phyloP scores from a whole-genome alignment of 2,888 invertebrate genomes.

The Megaustenia siamemsis region DNA sequence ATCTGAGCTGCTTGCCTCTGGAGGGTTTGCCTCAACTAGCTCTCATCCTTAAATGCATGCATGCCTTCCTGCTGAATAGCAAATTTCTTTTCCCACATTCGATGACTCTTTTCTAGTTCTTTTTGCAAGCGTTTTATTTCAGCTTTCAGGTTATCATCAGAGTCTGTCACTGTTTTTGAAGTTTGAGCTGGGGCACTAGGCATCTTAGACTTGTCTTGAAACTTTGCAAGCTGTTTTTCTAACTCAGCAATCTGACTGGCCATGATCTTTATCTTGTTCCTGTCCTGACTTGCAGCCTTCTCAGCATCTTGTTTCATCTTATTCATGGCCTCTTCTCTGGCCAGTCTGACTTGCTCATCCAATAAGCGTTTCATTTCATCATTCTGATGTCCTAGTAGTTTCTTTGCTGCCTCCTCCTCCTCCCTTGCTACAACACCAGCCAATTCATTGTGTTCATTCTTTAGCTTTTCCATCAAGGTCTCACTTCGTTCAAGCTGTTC shows the following conservation, averaged over 20 bases:
- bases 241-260: constrained; percentile 57
- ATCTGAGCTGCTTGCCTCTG: constrained; percentile 78
- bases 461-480: constrained; percentile 68
- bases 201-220: constrained; percentile 52
- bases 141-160: constrained; percentile 66
- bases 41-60: constrained; percentile 80
- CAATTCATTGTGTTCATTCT: constrained; percentile 68
- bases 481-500: constrained; percentile 68
- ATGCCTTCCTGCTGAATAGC: constrained; percentile 78
- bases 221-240: constrained; percentile 70
- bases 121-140: constrained; percentile 74
- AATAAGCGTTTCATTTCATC: constrained; percentile 51
- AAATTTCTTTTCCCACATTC: constrained; percentile 80
- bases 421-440: constrained; percentile 65
- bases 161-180: constrained; percentile 57
- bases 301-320: constrained; percentile 62
- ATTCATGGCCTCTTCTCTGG: constrained; percentile 67
- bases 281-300: constrained; percentile 47
- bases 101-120: constrained; percentile 77
- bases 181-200: no score
- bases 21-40: constrained; percentile 77
- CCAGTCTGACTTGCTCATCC: constrained; percentile 57
- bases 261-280: constrained; percentile 54
- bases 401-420: constrained; percentile 66
- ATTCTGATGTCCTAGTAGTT: constrained; percentile 57